A percentile compares a stretch with the other conserved stretches of the same genome.
Conservation (phyloP, 2,113 vertebrate species). For the Sclerurus mexicanus region DNA sequence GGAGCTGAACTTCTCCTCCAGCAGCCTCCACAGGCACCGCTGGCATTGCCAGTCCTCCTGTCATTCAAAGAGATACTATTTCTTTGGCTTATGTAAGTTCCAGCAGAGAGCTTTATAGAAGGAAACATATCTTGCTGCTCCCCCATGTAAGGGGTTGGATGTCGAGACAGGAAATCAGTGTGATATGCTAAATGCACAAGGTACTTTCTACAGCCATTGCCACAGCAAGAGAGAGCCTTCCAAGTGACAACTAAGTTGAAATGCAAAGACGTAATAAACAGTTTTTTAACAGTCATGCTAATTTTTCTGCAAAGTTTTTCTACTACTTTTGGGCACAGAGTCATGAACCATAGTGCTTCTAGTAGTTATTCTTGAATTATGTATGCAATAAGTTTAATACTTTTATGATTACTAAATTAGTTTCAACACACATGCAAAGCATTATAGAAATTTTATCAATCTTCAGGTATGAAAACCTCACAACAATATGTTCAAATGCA, state of each 20-base stretch:
- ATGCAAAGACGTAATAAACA: background rate
- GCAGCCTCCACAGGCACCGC: rapidly evolving
- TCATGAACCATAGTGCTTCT: background rate
- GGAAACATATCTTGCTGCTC: background rate
- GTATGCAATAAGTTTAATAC: background rate
- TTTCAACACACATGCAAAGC: background rate
- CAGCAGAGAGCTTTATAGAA: background rate
- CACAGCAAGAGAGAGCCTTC: background rate
- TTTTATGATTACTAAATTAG: background rate
- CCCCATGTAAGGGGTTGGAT: background rate
- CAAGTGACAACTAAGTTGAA: background rate
- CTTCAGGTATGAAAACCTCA: background rate
- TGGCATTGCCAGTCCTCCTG: background rate
- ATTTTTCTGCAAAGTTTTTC: background rate
- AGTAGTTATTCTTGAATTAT: background rate
- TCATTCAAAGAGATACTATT: background rate
- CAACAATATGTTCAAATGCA: background rate
- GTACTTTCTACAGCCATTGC: background rate
- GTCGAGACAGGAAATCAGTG: background rate
- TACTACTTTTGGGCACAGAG: background rate
- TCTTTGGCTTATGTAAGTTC: background rate
- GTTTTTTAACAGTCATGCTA: background rate
- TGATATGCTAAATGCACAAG: background rate
- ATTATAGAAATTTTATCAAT: background rate
- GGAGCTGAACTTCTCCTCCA: background rate